Percentiles rank a stretch among this genome's conserved stretches.
Conservation (phyloP, 35 echinoderm and acorn worm genomes). For the Anneissia japonica region DNA sequence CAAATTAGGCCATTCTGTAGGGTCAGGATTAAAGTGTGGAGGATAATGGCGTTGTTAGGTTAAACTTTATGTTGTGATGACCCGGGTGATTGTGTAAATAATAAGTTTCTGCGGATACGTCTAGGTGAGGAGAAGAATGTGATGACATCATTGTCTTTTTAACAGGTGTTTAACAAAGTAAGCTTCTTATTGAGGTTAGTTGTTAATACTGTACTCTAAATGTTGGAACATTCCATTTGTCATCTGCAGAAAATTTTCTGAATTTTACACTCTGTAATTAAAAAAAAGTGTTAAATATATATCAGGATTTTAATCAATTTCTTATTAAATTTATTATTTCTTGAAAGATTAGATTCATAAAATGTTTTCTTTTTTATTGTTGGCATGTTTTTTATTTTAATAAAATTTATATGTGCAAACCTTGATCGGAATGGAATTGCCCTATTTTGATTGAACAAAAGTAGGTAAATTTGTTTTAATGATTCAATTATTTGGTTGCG, state of each 20-base stretch:
- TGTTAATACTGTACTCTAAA: background rate
- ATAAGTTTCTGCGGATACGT: background rate
- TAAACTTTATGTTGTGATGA: background rate
- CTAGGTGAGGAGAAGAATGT: background rate
- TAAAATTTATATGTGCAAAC: too few relatives aligned
- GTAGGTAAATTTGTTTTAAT: background rate
- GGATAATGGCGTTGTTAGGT: background rate
- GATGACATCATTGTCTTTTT: background rate
- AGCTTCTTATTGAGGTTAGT: background rate
- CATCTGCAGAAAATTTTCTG: too few relatives aligned
- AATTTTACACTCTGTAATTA: too few relatives aligned
- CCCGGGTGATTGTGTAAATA: background rate
- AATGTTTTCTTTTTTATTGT: too few relatives aligned
- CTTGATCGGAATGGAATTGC: background rate
- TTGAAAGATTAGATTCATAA: too few relatives aligned
- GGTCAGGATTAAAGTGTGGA: too few relatives aligned
- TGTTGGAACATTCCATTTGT: background rate
- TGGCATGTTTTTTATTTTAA: too few relatives aligned
- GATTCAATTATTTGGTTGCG: background rate
- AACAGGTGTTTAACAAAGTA: background rate
- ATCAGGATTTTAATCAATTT: too few relatives aligned
- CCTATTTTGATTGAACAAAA: background rate
- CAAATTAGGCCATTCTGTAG: too few relatives aligned
- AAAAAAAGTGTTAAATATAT: too few relatives aligned
- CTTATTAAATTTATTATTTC: too few relatives aligned